These are phyloP conservation scores for Trinorchestia longiramus DNA, from an alignment of 1,140 invertebrate species.

Conservation along the genomic window DNA sequence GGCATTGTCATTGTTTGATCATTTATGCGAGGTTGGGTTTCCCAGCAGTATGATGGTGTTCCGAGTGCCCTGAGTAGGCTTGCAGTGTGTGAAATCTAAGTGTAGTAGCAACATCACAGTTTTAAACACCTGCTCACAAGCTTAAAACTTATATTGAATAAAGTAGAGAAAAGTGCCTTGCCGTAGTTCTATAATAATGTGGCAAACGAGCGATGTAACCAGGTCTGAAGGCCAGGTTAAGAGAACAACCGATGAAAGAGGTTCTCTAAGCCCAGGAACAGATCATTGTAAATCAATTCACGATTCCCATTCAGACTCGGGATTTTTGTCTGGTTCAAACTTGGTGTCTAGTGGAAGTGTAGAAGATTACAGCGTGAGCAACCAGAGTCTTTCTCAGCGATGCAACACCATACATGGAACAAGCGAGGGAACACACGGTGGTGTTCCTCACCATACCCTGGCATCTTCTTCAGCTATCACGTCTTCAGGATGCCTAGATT, in stretches of 20 bases:
- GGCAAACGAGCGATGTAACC: slow-evolving; percentile 33
- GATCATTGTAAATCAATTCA: slow-evolving; percentile 62
- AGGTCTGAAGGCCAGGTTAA: slow-evolving; percentile 33
- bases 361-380: slow-evolving; percentile 64
- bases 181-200: slow-evolving; percentile 16
- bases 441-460: background rate
- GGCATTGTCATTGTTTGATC: background rate
- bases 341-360: slow-evolving; percentile 70
- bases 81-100: background rate
- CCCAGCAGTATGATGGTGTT: slow-evolving; percentile 1
- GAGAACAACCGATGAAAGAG: background rate
- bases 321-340: slow-evolving; percentile 75
- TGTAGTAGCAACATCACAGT: background rate
- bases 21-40: background rate
- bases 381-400: slow-evolving; percentile 17
- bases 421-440: background rate
- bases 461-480: slow-evolving; percentile 14
- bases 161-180: background rate
- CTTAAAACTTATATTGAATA: background rate
- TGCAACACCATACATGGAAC: background rate
- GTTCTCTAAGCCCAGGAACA: slow-evolving; percentile 47
- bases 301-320: slow-evolving; percentile 73
- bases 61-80: background rate
- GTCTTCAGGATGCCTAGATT: slow-evolving; percentile 57
- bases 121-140: background rate